A percentile compares a stretch with the other conserved stretches of the same genome.
phyloP scores from a whole-genome alignment of 2,888 invertebrate genomes.

The Hypolimnas misippus region DNA sequence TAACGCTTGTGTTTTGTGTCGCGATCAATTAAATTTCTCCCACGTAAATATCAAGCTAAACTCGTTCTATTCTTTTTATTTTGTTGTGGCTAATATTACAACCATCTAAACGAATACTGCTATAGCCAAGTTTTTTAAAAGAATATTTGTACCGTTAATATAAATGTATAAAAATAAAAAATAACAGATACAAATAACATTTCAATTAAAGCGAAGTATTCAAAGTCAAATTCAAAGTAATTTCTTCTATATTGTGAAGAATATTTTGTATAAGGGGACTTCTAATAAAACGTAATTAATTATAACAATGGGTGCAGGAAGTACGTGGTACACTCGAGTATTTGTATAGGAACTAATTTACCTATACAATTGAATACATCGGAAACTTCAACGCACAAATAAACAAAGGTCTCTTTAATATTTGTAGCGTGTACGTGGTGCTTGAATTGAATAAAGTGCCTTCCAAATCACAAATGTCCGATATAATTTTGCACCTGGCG shows the following conservation, averaged over 20 bases:
- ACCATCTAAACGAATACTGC: too few species aligned
- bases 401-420: constrained; percentile 34
- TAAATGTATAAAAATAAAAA: background rate
- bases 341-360: constrained; percentile 21
- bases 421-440: constrained; percentile 30
- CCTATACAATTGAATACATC: constrained; percentile 24
- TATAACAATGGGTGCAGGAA: constrained; percentile 11
- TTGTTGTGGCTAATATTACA: too few species aligned
- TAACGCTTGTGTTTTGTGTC: background rate
- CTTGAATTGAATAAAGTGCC: constrained; percentile 34
- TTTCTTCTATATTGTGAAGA: background rate
- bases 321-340: background rate
- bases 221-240: background rate
- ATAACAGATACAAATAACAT: background rate
- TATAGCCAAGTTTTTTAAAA: too few species aligned
- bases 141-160: too few species aligned
- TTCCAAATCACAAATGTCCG: constrained; percentile 37
- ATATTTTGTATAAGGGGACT: background rate
- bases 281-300: background rate
- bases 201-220: background rate
- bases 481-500: constrained; percentile 40
- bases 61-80: background rate
- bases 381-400: constrained; percentile 26
- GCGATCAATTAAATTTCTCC: constrained; percentile 8
- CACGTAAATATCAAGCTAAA: constrained; percentile 15